Conservation (phyloP, 2,113 vertebrate genomes). For the Phalacrocorax brasilianus region DNA sequence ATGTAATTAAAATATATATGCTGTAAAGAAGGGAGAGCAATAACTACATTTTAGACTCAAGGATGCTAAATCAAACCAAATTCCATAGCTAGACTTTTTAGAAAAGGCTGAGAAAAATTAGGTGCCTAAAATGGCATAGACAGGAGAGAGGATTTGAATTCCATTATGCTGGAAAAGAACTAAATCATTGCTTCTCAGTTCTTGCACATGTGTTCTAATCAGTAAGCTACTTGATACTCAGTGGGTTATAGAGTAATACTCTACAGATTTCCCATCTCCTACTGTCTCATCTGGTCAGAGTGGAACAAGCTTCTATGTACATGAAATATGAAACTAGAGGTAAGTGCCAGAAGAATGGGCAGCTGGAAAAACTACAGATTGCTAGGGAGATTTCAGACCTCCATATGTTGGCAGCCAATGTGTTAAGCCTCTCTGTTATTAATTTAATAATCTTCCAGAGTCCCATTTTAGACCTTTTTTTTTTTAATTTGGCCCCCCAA, state of each 20-base stretch:
- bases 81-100: not conserved
- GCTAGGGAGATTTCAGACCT: not conserved
- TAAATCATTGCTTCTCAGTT: not conserved
- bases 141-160: not conserved
- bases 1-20: not conserved
- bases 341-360: not conserved
- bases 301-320: not conserved
- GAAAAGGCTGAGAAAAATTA: not conserved
- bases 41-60: not conserved
- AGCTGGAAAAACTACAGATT: not conserved
- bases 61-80: not conserved
- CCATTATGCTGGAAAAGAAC: not conserved
- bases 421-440: not conserved
- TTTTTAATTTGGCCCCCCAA: not conserved
- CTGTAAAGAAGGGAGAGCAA: not conserved
- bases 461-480: not conserved
- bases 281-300: not conserved
- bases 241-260: not conserved
- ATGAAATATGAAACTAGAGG: not conserved
- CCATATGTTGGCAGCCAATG: not conserved
- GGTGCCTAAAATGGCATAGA: not conserved
- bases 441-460: not conserved
- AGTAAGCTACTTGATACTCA: not conserved
- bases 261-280: not conserved
- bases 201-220: not conserved